Evolutionary conservation across 2,113 vertebrate genomes (phyloP), one percentile per base, ranked within the genome.

Genomic region (Rhipidura dahli): DNA sequence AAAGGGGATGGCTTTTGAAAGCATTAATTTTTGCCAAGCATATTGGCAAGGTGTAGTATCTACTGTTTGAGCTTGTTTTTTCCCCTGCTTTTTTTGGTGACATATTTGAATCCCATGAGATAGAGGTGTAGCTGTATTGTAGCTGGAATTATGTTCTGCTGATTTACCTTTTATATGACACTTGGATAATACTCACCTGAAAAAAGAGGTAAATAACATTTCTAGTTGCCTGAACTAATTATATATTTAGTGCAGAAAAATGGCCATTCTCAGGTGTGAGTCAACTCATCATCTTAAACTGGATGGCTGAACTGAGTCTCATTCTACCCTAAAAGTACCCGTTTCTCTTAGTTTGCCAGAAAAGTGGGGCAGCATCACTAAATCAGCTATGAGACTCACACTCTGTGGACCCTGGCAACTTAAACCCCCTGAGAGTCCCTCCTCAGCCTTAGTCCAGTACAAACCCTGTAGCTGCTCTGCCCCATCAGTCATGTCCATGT

Each of bases 321-420:
- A 27, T 80, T 73, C 35, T 86, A 57, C 37, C 13, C 15, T 61
- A 23, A 11, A 85, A 85, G 11, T n/a, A 31, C 18, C 39, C 24
- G 3, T 50, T 88, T 88, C 57, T 85, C 37, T 79, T 51, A 16
- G 37, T 54, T 86, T 86, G 20, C 54, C 66, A 37, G 15, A 40
- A 40, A 70, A 30, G 13, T 30, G 28, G 31, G 33, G 18, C 63
- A 73, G 12, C 23, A 45, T 70, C 31, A 11, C 51, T 59, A 10
- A 53, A 51, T 66, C 42, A 65, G 21, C 44, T 11, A 19, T 0
- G 0, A 80, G 45, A 57, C 11, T 75, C 39, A 6, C 0, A 24
- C 2, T 0, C 3, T 54, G 24, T 40, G 49, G 57, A 14, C 30
- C 82, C 2, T 13, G 37, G 61, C 3, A 13, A 2, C 76, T 61